Conservation (phyloP, 2,888 invertebrate species). For the Drosophila acutilabella region DNA sequence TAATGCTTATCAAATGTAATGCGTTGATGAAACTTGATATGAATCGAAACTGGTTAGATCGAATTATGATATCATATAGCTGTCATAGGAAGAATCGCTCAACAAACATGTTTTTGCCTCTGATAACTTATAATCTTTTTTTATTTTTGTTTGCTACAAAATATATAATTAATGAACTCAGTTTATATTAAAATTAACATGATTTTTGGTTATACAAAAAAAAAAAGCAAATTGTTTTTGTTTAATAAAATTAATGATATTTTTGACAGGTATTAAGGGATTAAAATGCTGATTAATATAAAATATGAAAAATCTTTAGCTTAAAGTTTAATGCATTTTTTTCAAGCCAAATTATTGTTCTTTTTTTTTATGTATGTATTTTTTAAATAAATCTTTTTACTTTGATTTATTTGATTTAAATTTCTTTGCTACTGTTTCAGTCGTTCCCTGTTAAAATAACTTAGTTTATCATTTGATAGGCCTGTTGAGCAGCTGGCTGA, state of each 20-base stretch:
- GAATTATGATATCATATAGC: slow-evolving; percentile 12
- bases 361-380: too few relatives aligned
- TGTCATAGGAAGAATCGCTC: slow-evolving; percentile 8
- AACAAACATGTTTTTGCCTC: slow-evolving; percentile 15
- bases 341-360: too few relatives aligned
- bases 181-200: background rate
- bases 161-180: slow-evolving; percentile 3
- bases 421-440: background rate
- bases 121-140: too few relatives aligned
- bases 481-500: background rate
- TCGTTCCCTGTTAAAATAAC: background rate
- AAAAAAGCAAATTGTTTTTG: background rate
- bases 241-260: too few relatives aligned
- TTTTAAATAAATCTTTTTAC: too few relatives aligned
- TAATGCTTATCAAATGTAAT: slow-evolving; percentile 2
- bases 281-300: too few relatives aligned
- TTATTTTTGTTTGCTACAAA: background rate
- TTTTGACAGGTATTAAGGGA: too few relatives aligned
- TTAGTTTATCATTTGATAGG: background rate
- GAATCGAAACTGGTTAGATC: slow-evolving; percentile 22
- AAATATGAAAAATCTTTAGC: too few relatives aligned
- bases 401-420: background rate
- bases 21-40: slow-evolving; percentile 5
- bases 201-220: background rate
- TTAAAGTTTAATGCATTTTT: too few relatives aligned